Conservation (phyloP, 64 coral and sea anemone genomes). For the Montipora foliosa region DNA sequence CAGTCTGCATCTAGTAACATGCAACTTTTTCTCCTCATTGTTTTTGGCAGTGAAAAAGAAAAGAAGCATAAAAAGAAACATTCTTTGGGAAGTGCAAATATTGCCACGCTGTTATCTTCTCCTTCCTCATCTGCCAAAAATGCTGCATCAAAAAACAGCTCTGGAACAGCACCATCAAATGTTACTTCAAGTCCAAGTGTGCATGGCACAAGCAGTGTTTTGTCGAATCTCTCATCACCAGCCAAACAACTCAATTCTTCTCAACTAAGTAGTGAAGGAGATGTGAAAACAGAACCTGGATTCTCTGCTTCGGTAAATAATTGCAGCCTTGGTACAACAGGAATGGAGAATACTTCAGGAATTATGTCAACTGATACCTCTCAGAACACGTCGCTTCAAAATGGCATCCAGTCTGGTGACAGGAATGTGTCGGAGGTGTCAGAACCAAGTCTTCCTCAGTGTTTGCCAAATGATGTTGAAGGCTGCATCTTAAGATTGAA, state of each 20-base stretch:
- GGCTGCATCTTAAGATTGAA: constrained; percentile 81
- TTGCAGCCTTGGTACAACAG: neutral
- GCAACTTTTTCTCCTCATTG: neutral
- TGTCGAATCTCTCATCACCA: constrained; percentile 6
- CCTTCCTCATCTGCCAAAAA: constrained; percentile 8
- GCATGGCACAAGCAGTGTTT: constrained; percentile 14
- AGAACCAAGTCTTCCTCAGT: constrained; percentile 80
- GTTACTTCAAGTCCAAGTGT: constrained; percentile 4
- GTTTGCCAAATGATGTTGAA: constrained; percentile 75
- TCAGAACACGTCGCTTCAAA: constrained; percentile 13
- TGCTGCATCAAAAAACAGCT: neutral
- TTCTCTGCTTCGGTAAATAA: neutral
- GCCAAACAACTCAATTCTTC: constrained; percentile 9
- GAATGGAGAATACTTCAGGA: neutral
- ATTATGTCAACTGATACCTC: constrained; percentile 1
- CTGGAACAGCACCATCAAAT: constrained; percentile 24
- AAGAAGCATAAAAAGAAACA: constrained; percentile 87
- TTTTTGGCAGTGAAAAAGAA: constrained; percentile 78
- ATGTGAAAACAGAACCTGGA: constrained; percentile 3
- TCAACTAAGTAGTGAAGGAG: neutral
- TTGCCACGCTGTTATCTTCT: neutral
- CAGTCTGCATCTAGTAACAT: neutral
- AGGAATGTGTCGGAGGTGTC: neutral
- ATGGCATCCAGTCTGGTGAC: constrained; percentile 42
- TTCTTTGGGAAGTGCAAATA: constrained; percentile 5